Base-by-base conservation (phyloP, 2,888 invertebrate genomes). In the Dolomedes plantarius region DNA sequence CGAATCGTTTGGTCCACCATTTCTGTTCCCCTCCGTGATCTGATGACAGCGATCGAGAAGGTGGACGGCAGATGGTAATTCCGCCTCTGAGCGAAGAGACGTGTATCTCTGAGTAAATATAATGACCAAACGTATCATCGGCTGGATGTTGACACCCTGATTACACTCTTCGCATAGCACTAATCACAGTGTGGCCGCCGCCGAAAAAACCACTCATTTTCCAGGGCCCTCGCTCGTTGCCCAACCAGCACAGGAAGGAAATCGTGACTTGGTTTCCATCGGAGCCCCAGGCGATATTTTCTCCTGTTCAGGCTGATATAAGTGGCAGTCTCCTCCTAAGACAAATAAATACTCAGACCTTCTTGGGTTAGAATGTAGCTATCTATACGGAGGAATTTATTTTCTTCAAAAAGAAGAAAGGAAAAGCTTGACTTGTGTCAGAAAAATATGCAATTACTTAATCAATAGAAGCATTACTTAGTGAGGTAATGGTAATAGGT, bases 51-150 rank as follows among this genome's bases (percentile, higher is more conserved):
- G 67, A 69, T 81, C 69, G 41, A 56, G 82, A 68, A 82, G 82
- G 82, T 46, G 56, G 32, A 62, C 39, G 64, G 77, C 83, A 73
- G 83, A 72, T 77, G 82, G 76, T 36, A 27, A 74, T 31, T 39
- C 72, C 41, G 41, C 23, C 46, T 27, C 29, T n/a, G 31, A 28
- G 23, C 41, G 28, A 19, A 19, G 41, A 41, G 82, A 73, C 77
- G 67, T 31, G 72, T 72, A 73, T 67, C 74, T 72, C 41, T 85
- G 78, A 73, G 85, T 78, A 85, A 85, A 85, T 78, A 85, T 85
- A 85, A 85, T 78, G 85, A 85, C 78, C 74, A 68, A 85, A 71
- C 85, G 69, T 85, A 73, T 85, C 78, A 78, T 85, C 78, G 62
- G 56, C 73, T 69, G 68, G 29, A 78, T 85, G 85, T 85, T 85